Base-by-base conservation (phyloP, 92 coral and sea anemone species). In the Umimayanthus kanabou region DNA sequence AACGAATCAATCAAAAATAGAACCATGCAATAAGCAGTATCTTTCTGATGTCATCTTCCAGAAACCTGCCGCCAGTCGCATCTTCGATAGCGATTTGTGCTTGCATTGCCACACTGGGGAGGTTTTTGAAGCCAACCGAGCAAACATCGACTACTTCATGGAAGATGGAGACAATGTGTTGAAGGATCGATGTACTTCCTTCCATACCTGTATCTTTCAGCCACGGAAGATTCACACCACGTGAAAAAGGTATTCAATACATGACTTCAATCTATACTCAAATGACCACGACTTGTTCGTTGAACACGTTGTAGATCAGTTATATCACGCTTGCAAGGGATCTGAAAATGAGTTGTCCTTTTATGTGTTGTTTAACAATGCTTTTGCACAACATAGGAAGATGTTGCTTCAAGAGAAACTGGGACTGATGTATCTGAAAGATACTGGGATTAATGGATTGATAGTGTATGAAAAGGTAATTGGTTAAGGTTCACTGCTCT, bases 211-310 rank as follows among this genome's bases (percentile, higher is more conserved):
- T 30, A 40, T 73, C 77, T 37, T 73, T 73, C 47, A 73, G 77
- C 45, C 77, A 73, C 77, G 77, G 77, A 37, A 33, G 23, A 40
- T 73, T 73, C 47, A 33, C 77, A 33, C 77, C 77, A 6, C 77
- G 77, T 39, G 14, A 43, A 73, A 73, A 40, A 14, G 6, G 20
- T 3, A 2, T 72, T 29, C 76, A 72, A 29, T 73, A 28, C 45
- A 73, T 37, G 77, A 73, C 47, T 28, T 73, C 77, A 13, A 40
- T 33, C 37, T 73, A 18, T 73, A 73, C 45, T 30, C 77, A 15
- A 45, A 73, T 33, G 33, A 73, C 43, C 49, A 73, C 20, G 45
- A 33, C 3, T 73, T 73, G 77, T 73, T 73, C 77, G 6, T 73
- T 39, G 47, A 30, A 37, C 77, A 73, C 42, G 77, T 73, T 37